These are phyloP conservation scores for Aethes cnicana DNA, from an alignment of 2,888 invertebrate species.

Conservation along the genomic window DNA sequence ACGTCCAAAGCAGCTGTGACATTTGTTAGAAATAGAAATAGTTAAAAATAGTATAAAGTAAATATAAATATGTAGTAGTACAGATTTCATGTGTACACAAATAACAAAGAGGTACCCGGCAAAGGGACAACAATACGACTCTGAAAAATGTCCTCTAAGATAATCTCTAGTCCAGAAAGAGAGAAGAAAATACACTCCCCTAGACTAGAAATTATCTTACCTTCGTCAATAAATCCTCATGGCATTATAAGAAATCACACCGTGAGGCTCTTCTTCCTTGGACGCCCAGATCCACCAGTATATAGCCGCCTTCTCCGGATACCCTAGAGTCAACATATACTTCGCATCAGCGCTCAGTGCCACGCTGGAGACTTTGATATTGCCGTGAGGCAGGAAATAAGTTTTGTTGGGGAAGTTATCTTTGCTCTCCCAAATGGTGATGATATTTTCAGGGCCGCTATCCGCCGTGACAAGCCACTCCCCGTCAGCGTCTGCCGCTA, in stretches of 20 bases:
- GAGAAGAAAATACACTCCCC: too few species aligned
- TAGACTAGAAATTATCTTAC: too few species aligned
- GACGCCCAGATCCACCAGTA: slow-evolving; percentile 85
- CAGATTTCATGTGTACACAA: too few species aligned
- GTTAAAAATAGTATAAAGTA: too few species aligned
- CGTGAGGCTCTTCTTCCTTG: slow-evolving; percentile 76
- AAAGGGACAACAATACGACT: too few species aligned
- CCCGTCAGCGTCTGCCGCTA: slow-evolving; percentile 76
- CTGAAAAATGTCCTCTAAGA: too few species aligned
- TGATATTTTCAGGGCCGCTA: slow-evolving; percentile 77
- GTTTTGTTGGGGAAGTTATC: slow-evolving; percentile 77
- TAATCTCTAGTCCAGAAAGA: too few species aligned
- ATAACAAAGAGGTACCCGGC: too few species aligned
- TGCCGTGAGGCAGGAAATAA: slow-evolving; percentile 78
- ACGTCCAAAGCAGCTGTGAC: slow-evolving; percentile 49
- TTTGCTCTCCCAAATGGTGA: slow-evolving; percentile 83
- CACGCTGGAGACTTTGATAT: slow-evolving; percentile 57
- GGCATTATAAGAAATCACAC: slow-evolving; percentile 49
- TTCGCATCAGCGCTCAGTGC: slow-evolving; percentile 81
- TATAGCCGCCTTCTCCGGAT: slow-evolving; percentile 65
- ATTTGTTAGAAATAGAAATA: not conserved
- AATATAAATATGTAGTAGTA: too few species aligned
- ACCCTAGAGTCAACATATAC: slow-evolving; percentile 81
- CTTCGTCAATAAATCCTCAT: not conserved
- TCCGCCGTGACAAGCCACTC: slow-evolving; percentile 84